Evolutionary conservation across 2,888 invertebrate species (phyloP).

Genomic region (Spicauda simplicius): DNA sequence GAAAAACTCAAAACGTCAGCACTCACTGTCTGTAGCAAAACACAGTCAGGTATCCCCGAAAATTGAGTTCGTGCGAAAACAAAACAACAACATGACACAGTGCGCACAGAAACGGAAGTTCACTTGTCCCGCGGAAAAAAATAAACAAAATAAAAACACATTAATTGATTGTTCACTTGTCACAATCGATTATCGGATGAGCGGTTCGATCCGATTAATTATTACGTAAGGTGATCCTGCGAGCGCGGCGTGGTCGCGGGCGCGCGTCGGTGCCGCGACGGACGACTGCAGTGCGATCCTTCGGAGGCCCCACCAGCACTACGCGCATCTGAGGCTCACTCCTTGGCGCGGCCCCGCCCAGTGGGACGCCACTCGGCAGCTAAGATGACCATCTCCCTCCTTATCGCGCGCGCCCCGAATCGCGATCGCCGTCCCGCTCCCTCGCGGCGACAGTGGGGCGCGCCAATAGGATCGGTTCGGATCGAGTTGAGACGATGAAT

Average conservation of each 20-base stretch:
- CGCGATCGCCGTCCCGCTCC: constrained; percentile 65
- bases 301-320: constrained; percentile 86
- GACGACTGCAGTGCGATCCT: constrained; percentile 86
- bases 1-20: constrained; percentile 46
- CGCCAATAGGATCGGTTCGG: constrained; percentile 83
- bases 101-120: constrained; percentile 64
- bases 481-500: constrained; percentile 84
- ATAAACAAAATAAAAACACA: constrained; percentile 56
- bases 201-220: constrained; percentile 73
- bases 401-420: constrained; percentile 59
- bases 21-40: constrained; percentile 61
- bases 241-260: constrained; percentile 67
- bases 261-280: constrained; percentile 77
- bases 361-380: constrained; percentile 83
- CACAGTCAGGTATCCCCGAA: constrained; percentile 73
- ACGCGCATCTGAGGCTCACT: constrained; percentile 86
- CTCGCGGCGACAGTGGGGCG: constrained; percentile 82
- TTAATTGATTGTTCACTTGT: constrained; percentile 66
- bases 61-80: constrained; percentile 70
- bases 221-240: constrained; percentile 77
- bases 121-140: constrained; percentile 54
- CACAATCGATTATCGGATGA: constrained; percentile 79
- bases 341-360: constrained; percentile 86
- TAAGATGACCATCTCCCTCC: constrained; percentile 83
- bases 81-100: constrained; percentile 73